phyloP scores from a whole-genome alignment of 2,888 invertebrate species.

The Ernsta delagoae region DNA sequence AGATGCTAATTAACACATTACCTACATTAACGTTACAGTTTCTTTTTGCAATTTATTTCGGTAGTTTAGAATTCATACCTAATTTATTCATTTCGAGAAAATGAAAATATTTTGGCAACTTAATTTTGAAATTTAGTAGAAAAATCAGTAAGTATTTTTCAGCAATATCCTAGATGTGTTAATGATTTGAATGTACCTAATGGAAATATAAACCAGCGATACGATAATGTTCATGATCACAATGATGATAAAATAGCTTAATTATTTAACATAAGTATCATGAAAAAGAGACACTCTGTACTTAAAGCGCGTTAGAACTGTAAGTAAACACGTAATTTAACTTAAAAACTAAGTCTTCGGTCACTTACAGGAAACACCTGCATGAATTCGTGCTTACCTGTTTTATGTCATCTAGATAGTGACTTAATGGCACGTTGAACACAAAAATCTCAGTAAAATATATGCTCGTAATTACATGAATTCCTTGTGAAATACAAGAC shows the following conservation, averaged over 20 bases:
- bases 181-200: too few species aligned
- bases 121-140: too few species aligned
- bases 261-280: background rate
- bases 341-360: constrained; percentile 57
- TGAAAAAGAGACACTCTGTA: constrained; percentile 47
- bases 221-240: too few species aligned
- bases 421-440: background rate
- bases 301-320: constrained; percentile 49
- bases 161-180: too few species aligned
- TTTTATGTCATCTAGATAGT: constrained; percentile 34
- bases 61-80: background rate
- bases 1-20: background rate
- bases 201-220: too few species aligned
- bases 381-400: constrained; percentile 46
- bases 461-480: too few species aligned
- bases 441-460: background rate
- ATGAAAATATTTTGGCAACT: too few species aligned
- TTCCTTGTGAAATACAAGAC: too few species aligned
- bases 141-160: too few species aligned
- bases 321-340: constrained; percentile 57
- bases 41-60: background rate
- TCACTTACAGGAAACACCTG: constrained; percentile 68
- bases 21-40: background rate
- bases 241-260: too few species aligned
- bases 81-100: too few species aligned